Conservation (phyloP, 2,797 vertebrate species). For the Danio albolineatus region DNA sequence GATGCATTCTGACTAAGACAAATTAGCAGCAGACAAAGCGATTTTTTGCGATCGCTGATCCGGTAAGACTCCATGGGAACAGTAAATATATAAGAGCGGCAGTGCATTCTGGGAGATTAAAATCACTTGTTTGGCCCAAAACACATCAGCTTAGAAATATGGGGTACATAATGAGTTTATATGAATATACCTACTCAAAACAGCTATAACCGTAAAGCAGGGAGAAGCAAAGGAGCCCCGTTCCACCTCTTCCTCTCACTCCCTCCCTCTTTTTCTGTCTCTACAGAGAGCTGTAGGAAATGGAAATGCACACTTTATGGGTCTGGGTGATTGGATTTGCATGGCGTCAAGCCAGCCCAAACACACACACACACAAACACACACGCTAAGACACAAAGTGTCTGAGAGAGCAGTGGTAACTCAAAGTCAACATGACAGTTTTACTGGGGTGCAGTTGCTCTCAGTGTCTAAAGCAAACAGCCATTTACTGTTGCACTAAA, state of each 20-base stretch:
- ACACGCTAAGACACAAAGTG: slow-evolving; percentile 46
- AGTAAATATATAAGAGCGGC: slow-evolving; percentile 41
- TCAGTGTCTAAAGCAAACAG: slow-evolving; percentile 61
- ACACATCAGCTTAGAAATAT: slow-evolving; percentile 51
- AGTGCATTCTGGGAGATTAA: slow-evolving; percentile 52
- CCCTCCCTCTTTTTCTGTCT: slow-evolving; percentile 43
- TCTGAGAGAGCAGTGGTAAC: slow-evolving; percentile 54
- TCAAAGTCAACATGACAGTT: slow-evolving; percentile 60
- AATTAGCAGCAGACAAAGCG: slow-evolving; percentile 39
- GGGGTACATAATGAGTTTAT: slow-evolving; percentile 50
- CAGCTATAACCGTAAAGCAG: slow-evolving; percentile 50
- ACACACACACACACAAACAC: slow-evolving; percentile 51
- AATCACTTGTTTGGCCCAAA: slow-evolving; percentile 49
- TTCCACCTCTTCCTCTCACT: slow-evolving; percentile 31
- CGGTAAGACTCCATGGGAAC: slow-evolving; percentile 42
- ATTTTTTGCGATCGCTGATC: slow-evolving; percentile 42
- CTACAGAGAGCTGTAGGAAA: slow-evolving; percentile 59
- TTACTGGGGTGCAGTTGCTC: slow-evolving; percentile 60
- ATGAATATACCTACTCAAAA: slow-evolving; percentile 50
- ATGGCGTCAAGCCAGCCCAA: slow-evolving; percentile 57
- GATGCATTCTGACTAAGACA: slow-evolving; percentile 48
- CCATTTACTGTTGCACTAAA: slow-evolving; percentile 55
- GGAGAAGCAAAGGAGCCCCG: slow-evolving; percentile 25
- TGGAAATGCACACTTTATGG: slow-evolving; percentile 63
- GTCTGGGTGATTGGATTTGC: slow-evolving; percentile 65